phyloP scores from a whole-genome alignment of 2,888 invertebrate genomes.

The Chymomyza caudatula region DNA sequence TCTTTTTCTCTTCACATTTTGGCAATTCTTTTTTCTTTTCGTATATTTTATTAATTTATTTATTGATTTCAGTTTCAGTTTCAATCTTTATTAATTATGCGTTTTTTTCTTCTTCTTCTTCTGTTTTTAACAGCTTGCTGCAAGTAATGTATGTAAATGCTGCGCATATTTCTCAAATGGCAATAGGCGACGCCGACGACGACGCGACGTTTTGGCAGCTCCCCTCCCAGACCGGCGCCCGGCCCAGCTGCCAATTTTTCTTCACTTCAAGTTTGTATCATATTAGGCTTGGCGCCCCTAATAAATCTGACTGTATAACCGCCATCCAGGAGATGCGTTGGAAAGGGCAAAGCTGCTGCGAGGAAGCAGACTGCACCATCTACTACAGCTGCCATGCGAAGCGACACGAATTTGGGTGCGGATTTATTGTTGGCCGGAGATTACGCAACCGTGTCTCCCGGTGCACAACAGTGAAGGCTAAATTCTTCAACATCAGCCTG shows the following conservation, averaged over 20 bases:
- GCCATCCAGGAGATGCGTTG: no score
- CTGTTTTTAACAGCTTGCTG: neutral
- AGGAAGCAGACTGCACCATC: no score
- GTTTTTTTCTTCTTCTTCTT: conserved; percentile 20
- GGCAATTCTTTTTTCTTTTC: conserved; percentile 20
- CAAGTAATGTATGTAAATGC: neutral
- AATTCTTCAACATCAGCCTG: no score
- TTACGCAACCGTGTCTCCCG: no score
- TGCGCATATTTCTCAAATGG: neutral
- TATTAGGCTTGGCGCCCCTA: no score
- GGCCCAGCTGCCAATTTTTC: neutral
- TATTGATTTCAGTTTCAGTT: conserved; percentile 36
- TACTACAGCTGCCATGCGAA: no score
- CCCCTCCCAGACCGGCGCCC: conserved; percentile 28
- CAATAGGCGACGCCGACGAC: neutral
- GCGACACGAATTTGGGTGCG: no score
- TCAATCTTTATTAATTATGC: conserved; percentile 24
- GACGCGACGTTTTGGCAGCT: conserved; percentile 38
- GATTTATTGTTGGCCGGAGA: no score
- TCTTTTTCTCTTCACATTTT: neutral
- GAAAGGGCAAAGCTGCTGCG: no score
- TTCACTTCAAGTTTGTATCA: no score
- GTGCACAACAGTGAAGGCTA: no score
- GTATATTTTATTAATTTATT: conserved; percentile 54
- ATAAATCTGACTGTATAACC: no score